phyloP scores from a whole-genome alignment of 2,797 vertebrate species.

The Manis javanica region DNA sequence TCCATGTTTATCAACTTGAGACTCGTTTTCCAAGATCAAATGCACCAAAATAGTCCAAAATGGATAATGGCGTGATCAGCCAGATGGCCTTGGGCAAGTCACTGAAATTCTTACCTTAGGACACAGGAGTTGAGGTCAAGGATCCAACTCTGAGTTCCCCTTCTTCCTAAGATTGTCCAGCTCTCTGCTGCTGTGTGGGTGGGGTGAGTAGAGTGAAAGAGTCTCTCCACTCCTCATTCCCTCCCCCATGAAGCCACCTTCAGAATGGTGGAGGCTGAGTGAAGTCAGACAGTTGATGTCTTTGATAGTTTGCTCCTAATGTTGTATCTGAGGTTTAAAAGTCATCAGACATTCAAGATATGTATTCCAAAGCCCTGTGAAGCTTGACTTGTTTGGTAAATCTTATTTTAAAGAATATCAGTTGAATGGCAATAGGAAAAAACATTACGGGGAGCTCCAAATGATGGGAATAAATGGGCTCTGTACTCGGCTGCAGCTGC shows the following conservation, averaged over 20 bases:
- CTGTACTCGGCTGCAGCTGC: conserved; percentile 83
- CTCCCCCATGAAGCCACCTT: neutral
- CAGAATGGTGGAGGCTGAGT: neutral
- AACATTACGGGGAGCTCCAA: conserved; percentile 80
- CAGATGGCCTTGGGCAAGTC: conserved; percentile 1
- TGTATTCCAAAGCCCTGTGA: neutral
- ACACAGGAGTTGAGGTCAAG: neutral
- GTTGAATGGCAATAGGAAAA: conserved; percentile 54
- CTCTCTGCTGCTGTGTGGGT: neutral
- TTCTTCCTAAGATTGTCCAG: neutral
- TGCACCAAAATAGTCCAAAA: neutral
- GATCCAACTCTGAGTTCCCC: neutral
- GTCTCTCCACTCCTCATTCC: neutral
- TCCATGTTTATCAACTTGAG: conserved; percentile 1
- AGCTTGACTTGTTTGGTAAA: neutral
- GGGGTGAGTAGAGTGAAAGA: neutral
- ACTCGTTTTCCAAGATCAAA: neutral
- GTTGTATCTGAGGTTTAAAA: neutral
- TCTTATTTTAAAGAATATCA: conserved; percentile 37
- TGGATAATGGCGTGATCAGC: neutral
- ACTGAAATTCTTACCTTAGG: conserved; percentile 26
- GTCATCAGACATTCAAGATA: neutral
- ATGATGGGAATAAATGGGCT: conserved; percentile 80
- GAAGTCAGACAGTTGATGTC: neutral
- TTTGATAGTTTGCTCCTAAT: neutral